Percentiles rank a stretch among this genome's conserved stretches.
These are phyloP conservation scores for Cyanoramphus novaezelandiae DNA, from an alignment of 2,113 vertebrate genomes.

Conservation along the genomic window DNA sequence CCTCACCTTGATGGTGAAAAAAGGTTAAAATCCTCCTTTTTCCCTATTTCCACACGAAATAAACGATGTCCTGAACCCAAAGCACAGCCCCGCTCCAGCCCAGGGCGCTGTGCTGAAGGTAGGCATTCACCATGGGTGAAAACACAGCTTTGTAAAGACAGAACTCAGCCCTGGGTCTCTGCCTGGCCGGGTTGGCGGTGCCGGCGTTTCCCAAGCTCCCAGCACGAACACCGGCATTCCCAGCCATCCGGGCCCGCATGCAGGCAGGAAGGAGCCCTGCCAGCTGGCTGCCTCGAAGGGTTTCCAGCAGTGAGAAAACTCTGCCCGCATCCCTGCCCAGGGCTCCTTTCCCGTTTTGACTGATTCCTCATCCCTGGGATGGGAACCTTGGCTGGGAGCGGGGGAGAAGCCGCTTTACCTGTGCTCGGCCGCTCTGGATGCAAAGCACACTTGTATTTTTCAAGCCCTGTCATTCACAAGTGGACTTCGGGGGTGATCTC, in stretches of 20 bases:
- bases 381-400: not conserved
- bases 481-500: not conserved
- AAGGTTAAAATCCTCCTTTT: not conserved
- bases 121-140: not conserved
- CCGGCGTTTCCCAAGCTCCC: fast-evolving
- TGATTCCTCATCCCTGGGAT: not conserved
- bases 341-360: not conserved
- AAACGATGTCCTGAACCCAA: fast-evolving
- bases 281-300: not conserved
- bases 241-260: not conserved
- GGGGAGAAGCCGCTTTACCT: not conserved
- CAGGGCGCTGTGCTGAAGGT: not conserved
- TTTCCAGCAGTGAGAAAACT: not conserved
- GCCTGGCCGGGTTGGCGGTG: fast-evolving
- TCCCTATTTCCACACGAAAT: not conserved
- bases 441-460: not conserved
- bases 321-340: not conserved
- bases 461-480: not conserved
- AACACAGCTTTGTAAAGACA: not conserved
- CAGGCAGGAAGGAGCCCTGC: not conserved
- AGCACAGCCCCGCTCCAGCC: not conserved
- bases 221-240: not conserved
- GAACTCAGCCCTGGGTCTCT: fast-evolving
- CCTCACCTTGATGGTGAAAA: not conserved
- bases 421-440: fast-evolving